These are phyloP conservation scores for Ceuthmochares aereus DNA, from an alignment of 2,113 vertebrate genomes.

Conservation along the genomic window DNA sequence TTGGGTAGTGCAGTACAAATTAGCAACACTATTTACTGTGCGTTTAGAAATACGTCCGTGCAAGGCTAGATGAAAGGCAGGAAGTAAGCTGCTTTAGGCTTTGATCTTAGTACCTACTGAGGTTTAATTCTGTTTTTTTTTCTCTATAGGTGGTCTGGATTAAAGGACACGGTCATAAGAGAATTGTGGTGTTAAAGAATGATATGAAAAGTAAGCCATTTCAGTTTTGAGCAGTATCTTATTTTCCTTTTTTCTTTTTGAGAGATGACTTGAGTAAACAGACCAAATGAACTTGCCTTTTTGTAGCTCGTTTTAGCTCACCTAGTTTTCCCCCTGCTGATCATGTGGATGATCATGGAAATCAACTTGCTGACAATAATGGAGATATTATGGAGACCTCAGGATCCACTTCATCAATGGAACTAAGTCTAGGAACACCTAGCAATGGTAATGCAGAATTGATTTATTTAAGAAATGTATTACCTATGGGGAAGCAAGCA, in stretches of 20 bases:
- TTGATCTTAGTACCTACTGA: background rate
- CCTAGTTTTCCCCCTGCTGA: constrained; percentile 64
- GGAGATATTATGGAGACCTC: constrained; percentile 31
- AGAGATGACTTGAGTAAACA: background rate
- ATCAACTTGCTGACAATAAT: constrained; percentile 17
- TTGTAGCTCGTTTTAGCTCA: constrained; percentile 75
- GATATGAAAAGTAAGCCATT: constrained; percentile 94
- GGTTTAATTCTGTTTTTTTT: background rate
- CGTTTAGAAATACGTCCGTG: background rate
- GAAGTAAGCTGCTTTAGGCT: background rate
- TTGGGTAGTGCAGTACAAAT: background rate
- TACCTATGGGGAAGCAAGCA: background rate
- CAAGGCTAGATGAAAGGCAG: background rate
- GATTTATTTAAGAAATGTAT: background rate
- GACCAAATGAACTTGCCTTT: background rate
- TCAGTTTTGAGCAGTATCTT: background rate
- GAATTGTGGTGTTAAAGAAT: constrained; percentile 97
- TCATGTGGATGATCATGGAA: constrained; percentile 55
- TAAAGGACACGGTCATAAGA: constrained; percentile 97
- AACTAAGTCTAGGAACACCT: constrained; percentile 32
- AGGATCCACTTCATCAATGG: constrained; percentile 21
- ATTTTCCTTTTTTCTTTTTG: background rate
- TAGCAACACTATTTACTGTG: background rate
- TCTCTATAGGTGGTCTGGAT: constrained; percentile 93
- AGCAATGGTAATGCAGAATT: constrained; percentile 35